These are phyloP conservation scores for Crematogaster levior DNA, from an alignment of 2,888 invertebrate species.

Conservation along the genomic window DNA sequence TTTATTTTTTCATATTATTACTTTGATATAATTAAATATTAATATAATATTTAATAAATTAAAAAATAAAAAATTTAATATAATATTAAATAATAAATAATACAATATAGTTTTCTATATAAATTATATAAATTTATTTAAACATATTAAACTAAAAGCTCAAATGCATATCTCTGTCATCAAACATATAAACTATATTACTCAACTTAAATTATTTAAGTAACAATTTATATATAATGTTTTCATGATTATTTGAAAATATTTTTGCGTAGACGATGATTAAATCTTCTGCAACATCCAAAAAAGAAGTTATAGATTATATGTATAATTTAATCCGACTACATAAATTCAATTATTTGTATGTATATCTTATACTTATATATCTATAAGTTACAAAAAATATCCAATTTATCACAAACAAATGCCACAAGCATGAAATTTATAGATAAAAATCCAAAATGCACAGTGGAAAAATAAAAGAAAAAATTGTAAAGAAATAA, in stretches of 20 bases:
- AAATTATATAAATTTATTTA: conserved; percentile 1
- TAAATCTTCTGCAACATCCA: neutral
- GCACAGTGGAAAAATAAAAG: neutral
- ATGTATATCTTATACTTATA: too few species aligned
- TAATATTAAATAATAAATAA: neutral
- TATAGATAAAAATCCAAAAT: neutral
- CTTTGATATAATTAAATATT: neutral
- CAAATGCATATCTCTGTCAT: neutral
- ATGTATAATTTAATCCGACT: conserved; percentile 8
- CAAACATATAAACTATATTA: neutral
- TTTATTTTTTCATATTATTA: neutral
- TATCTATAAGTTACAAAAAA: neutral
- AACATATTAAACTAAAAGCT: neutral
- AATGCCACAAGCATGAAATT: neutral
- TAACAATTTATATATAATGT: neutral
- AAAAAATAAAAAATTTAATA: too few species aligned
- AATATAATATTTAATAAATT: too few species aligned
- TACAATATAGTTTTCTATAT: neutral
- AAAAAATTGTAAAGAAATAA: too few species aligned
- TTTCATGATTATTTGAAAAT: neutral
- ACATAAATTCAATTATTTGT: neutral
- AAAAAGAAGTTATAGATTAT: neutral
- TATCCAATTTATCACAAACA: neutral
- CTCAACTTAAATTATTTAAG: neutral
- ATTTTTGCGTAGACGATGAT: neutral